Evolutionary conservation across 2,113 vertebrate species (phyloP).

Genomic region (Macquaria ambigua): DNA sequence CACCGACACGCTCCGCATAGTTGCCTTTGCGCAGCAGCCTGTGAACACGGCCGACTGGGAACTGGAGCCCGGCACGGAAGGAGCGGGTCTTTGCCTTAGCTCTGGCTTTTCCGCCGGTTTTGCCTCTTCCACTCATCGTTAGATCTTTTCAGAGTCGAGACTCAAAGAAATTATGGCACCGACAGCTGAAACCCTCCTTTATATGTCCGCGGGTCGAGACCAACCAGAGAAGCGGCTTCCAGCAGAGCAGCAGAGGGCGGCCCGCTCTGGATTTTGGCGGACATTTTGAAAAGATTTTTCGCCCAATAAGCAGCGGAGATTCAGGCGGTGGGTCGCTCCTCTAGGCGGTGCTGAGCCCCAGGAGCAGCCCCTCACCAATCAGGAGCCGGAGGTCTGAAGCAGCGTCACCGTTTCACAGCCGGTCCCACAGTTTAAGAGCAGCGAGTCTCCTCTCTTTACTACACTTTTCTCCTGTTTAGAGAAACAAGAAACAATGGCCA

Average conservation of each 20-base stretch:
- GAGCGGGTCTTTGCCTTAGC: conserved; percentile 38
- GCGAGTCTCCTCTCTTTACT: not conserved
- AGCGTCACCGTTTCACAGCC: not conserved
- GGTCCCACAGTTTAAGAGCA: conserved; percentile 1
- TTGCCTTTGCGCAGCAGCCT: conserved; percentile 49
- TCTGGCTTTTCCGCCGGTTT: not conserved
- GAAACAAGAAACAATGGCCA: not conserved
- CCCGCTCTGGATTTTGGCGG: not conserved
- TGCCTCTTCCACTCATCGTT: not conserved
- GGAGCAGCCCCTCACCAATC: conserved; percentile 2
- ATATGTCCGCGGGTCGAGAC: not conserved
- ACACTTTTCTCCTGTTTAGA: not conserved
- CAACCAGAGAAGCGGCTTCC: not conserved
- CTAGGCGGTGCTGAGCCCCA: not conserved
- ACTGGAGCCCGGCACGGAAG: conserved; percentile 39
- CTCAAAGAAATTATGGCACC: not conserved
- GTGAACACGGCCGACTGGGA: conserved; percentile 52
- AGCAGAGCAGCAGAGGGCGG: not conserved
- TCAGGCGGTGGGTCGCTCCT: not conserved
- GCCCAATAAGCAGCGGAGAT: conserved; percentile 9
- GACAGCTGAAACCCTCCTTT: rapidly evolving
- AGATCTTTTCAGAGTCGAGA: no score
- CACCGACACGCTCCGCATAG: conserved; percentile 20
- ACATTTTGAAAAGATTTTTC: not conserved
- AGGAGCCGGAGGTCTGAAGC: not conserved